Evolutionary conservation across 2,888 invertebrate genomes (phyloP).

Genomic region (Philonicus albiceps): DNA sequence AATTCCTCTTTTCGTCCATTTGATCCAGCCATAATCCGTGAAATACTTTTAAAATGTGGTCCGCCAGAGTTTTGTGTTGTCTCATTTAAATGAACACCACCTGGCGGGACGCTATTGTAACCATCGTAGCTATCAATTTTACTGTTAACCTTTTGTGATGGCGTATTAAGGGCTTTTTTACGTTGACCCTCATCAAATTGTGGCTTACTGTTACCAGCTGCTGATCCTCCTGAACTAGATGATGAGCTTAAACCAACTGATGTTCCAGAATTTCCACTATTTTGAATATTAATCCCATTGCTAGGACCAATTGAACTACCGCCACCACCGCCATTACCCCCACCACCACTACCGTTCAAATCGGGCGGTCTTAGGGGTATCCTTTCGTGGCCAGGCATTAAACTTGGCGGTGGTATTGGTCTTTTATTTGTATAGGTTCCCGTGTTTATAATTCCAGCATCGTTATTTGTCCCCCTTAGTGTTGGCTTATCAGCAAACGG

Average conservation of each 20-base stretch:
- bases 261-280: neutral
- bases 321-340: neutral
- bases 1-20: constrained; percentile 85
- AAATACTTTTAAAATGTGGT: constrained; percentile 82
- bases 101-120: constrained; percentile 43
- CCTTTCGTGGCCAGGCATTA: constrained; percentile 82
- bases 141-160: constrained; percentile 70
- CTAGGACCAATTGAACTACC: no score
- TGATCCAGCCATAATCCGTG: constrained; percentile 84
- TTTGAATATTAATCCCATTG: no score
- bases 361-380: constrained; percentile 79
- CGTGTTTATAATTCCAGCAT: constrained; percentile 58
- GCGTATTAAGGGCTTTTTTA: constrained; percentile 79
- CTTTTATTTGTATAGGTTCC: constrained; percentile 72
- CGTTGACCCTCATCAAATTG: constrained; percentile 47
- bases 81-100: constrained; percentile 61
- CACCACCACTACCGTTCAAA: constrained; percentile 47
- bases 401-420: constrained; percentile 83
- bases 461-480: constrained; percentile 75
- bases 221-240: neutral
- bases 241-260: neutral
- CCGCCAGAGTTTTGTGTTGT: constrained; percentile 61
- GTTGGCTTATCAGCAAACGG: constrained; percentile 91
- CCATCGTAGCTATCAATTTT: constrained; percentile 52
- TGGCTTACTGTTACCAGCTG: neutral